Evolutionary conservation across 2,888 invertebrate genomes (phyloP).

Genomic region (Resseliella maxima): DNA sequence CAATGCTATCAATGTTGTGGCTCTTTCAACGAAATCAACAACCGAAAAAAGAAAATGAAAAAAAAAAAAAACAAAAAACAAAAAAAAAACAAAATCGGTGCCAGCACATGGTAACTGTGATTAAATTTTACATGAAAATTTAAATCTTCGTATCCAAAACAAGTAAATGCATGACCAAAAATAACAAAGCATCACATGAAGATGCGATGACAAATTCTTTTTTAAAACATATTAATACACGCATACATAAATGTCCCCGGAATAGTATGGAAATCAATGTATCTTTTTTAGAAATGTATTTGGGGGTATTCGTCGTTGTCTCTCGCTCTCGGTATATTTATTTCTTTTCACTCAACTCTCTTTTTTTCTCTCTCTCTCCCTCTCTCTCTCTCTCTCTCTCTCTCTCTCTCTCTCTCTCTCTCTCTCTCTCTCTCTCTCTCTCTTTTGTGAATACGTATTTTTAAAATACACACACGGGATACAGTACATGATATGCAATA

Average conservation of each 20-base stretch:
- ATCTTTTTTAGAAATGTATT: too few relatives aligned
- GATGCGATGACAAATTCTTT: background rate
- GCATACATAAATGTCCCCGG: too few relatives aligned
- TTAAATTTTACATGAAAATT: background rate
- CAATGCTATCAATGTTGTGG: too few relatives aligned
- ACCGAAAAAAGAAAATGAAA: background rate
- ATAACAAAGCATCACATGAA: background rate
- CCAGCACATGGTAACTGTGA: background rate
- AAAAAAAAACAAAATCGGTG: background rate
- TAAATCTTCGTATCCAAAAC: background rate
- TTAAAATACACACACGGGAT: background rate
- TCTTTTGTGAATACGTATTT: background rate
- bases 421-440: too few relatives aligned
- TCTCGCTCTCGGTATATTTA: too few relatives aligned
- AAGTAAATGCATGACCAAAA: background rate
- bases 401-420: too few relatives aligned
- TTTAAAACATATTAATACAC: background rate
- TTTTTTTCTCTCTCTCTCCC: too few relatives aligned
- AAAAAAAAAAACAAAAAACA: background rate
- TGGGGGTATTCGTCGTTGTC: too few relatives aligned
- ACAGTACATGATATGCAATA: conserved; percentile 41
- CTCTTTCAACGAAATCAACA: too few relatives aligned
- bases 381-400: too few relatives aligned
- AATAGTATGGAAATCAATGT: too few relatives aligned
- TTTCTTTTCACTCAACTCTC: too few relatives aligned